Evolutionary conservation across 2,113 vertebrate species (phyloP), one percentile per base, ranked within the genome.

Genomic region (Rhinichthys klamathensis): DNA sequence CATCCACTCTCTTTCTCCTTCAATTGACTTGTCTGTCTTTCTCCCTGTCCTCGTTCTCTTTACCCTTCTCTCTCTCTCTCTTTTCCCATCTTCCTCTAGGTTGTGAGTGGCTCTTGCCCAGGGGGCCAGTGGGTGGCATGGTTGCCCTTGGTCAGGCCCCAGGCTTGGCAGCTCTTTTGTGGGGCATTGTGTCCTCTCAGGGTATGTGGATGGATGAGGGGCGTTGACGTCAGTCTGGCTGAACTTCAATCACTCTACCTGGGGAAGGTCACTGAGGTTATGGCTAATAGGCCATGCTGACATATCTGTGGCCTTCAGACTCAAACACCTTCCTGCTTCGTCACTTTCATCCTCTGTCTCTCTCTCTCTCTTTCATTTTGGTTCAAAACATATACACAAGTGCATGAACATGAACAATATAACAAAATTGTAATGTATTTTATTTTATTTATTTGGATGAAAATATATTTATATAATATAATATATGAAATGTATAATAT

Each of bases 91-190:
- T 87, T 51, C 87, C 87, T 88, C 85, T 18, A 85, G 86, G 86
- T 90, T 91, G 85, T 89, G 88, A 88, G 89, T 91, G 88, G 85
- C 89, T 87, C 87, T 85, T 83, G 88, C 85, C 86, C 51, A 0
- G 58, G 69, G 75, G 87, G 87, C 90, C 90, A 86, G 85, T 79
- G 88, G 91, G 90, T 90, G 91, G 89, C 89, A 80, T 49, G 25
- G 88, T 88, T 90, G 92, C 90, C 92, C 91, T 92, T 93, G 92
- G 90, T 89, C 88, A 82, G 80, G 89, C 89, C 89, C 83, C 85
- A 90, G 89, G 86, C 89, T 90, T 80, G 86, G 72, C 85, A 89
- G 88, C 82, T 85, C 86, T 87, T 87, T 91, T 75, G 32, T 88
- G 85, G 89, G 86, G 46, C 27, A 11, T 38, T 72, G 77, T 84